Conservation (phyloP, 2,888 invertebrate species). For the Metacarcinus magister region DNA sequence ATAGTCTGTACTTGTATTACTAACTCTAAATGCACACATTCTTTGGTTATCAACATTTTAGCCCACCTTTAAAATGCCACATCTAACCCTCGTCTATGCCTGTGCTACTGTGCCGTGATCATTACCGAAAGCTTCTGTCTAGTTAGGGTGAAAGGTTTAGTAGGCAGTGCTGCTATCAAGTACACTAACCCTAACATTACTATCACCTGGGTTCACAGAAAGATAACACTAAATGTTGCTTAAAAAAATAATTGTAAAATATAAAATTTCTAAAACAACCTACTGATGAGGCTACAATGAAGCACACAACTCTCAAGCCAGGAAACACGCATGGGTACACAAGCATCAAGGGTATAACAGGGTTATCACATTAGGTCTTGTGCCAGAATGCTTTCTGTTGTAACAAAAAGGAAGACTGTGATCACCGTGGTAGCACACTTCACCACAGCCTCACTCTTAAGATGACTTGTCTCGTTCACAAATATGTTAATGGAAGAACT, state of each 20-base stretch:
- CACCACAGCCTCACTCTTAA: background rate
- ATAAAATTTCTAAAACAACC: constrained; percentile 39
- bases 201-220: background rate
- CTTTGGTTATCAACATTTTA: constrained; percentile 49
- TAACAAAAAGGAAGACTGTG: constrained; percentile 23
- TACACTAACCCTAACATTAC: background rate
- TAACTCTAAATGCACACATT: background rate
- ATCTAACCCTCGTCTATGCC: background rate
- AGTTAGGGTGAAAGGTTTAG: background rate
- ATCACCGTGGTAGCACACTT: background rate
- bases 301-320: background rate
- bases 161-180: background rate
- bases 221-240: constrained; percentile 35
- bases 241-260: constrained; percentile 46
- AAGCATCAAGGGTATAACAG: background rate
- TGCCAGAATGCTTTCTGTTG: background rate
- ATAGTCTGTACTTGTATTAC: background rate
- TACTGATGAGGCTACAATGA: constrained; percentile 26
- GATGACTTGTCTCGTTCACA: background rate
- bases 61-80: background rate
- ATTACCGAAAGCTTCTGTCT: background rate
- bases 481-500: constrained; percentile 18
- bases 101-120: background rate
- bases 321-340: background rate
- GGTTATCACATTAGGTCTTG: constrained; percentile 20